These are phyloP conservation scores for Otolemur garnettii DNA, from an alignment of 2,113 vertebrate species.

Conservation along the genomic window DNA sequence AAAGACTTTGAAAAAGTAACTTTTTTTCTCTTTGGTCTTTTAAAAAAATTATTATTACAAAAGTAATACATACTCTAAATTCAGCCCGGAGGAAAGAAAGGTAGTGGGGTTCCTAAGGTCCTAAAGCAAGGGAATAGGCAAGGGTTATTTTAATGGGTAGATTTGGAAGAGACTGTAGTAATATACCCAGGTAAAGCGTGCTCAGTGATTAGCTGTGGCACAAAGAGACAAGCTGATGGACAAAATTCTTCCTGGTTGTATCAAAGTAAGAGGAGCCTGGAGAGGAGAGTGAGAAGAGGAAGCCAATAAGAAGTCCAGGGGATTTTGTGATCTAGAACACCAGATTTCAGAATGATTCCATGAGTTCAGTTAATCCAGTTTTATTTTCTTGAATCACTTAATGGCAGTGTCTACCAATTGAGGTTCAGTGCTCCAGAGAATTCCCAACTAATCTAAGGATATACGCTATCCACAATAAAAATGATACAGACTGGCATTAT, in stretches of 20 bases:
- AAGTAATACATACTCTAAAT: neutral
- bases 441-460: neutral
- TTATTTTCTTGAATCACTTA: constrained; percentile 26
- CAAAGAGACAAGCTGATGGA: neutral
- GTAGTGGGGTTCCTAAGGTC: neutral
- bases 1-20: constrained; percentile 2
- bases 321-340: neutral
- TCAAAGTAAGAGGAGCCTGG: neutral
- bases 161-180: neutral
- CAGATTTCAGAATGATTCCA: neutral
- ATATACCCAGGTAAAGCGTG: neutral
- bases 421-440: neutral
- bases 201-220: neutral
- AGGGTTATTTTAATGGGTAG: neutral
- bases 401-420: neutral
- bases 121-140: neutral
- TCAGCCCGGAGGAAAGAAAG: neutral
- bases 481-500: neutral
- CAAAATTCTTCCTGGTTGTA: neutral
- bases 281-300: neutral
- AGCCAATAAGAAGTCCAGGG: neutral
- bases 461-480: neutral
- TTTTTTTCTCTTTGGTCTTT: neutral
- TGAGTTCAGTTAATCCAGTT: neutral
- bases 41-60: neutral